A percentile compares a stretch with the other conserved stretches of the same genome.
Conservation (phyloP, 2,797 vertebrate genomes). For the Hemitrygon akajei region DNA sequence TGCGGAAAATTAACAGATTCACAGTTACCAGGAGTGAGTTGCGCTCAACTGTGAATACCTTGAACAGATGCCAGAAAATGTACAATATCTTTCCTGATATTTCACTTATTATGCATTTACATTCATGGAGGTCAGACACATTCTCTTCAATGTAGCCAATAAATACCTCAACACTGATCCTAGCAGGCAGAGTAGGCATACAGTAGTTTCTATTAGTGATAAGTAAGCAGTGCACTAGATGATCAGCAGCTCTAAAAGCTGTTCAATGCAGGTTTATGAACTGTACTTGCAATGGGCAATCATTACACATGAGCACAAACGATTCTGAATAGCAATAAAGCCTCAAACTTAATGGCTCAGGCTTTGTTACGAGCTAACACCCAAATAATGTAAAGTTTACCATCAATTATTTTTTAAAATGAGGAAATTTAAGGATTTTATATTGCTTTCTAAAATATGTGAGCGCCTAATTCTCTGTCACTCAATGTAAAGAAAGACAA, state of each 20-base stretch:
- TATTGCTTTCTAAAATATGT: neutral
- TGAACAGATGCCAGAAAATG: slow-evolving; percentile 15
- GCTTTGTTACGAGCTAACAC: neutral
- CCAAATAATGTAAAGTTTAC: neutral
- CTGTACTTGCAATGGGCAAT: neutral
- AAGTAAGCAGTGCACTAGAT: neutral
- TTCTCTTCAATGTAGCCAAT: slow-evolving; percentile 17
- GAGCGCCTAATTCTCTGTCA: too few relatives aligned
- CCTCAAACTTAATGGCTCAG: neutral
- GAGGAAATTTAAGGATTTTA: neutral
- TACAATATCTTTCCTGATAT: slow-evolving; percentile 18
- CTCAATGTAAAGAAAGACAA: neutral
- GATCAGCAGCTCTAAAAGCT: neutral
- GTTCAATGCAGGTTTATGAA: neutral
- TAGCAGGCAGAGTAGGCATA: neutral
- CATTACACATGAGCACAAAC: neutral
- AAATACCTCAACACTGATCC: slow-evolving; percentile 14
- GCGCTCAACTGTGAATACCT: neutral
- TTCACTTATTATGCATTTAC: neutral
- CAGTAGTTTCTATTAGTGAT: neutral
- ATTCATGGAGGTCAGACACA: neutral
- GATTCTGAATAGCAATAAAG: neutral
- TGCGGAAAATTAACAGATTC: neutral
- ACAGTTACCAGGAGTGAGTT: neutral
- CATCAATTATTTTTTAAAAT: too few relatives aligned